A percentile compares a stretch with the other conserved stretches of the same genome.
Conservation (phyloP, 1,140 invertebrate genomes). For the Stratiolaelaps scimitus region DNA sequence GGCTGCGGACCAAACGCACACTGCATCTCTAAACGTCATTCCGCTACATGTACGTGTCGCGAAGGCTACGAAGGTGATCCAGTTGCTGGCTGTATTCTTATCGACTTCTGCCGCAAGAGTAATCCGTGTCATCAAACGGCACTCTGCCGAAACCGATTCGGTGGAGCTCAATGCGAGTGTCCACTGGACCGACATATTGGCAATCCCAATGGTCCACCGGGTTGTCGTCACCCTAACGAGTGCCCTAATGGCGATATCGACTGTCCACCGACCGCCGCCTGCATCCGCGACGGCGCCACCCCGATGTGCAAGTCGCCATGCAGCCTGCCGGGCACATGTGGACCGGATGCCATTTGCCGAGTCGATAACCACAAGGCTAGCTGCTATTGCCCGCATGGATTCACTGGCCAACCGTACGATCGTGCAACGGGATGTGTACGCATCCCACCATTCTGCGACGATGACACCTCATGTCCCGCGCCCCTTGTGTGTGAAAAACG, state of each 20-base stretch:
- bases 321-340: slow-evolving; percentile 39
- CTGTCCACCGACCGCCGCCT: slow-evolving; percentile 37
- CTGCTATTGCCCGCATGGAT: slow-evolving; percentile 43
- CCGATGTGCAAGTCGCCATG: slow-evolving; percentile 39
- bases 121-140: slow-evolving; percentile 66
- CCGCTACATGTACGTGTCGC: slow-evolving; percentile 63
- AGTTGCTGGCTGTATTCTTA: slow-evolving; percentile 52
- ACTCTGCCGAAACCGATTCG: slow-evolving; percentile 63
- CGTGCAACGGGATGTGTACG: slow-evolving; percentile 32
- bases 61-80: slow-evolving; percentile 70
- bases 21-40: slow-evolving; percentile 58
- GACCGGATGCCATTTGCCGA: slow-evolving; percentile 51
- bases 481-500: slow-evolving; percentile 7
- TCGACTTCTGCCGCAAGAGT: slow-evolving; percentile 56
- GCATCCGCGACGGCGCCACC: slow-evolving; percentile 33
- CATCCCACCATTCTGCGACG: slow-evolving; percentile 23
- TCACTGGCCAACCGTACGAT: slow-evolving; percentile 39
- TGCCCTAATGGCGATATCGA: slow-evolving; percentile 37
- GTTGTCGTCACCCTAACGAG: slow-evolving; percentile 47
- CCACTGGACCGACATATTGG: slow-evolving; percentile 58
- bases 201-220: slow-evolving; percentile 66
- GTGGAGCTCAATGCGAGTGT: slow-evolving; percentile 65
- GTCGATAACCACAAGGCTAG: slow-evolving; percentile 38
- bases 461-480: slow-evolving; percentile 21
- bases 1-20: slow-evolving; percentile 34